These are phyloP conservation scores for Trissoscelio sp. DNA, from an alignment of 2,888 invertebrate genomes.

Conservation along the genomic window DNA sequence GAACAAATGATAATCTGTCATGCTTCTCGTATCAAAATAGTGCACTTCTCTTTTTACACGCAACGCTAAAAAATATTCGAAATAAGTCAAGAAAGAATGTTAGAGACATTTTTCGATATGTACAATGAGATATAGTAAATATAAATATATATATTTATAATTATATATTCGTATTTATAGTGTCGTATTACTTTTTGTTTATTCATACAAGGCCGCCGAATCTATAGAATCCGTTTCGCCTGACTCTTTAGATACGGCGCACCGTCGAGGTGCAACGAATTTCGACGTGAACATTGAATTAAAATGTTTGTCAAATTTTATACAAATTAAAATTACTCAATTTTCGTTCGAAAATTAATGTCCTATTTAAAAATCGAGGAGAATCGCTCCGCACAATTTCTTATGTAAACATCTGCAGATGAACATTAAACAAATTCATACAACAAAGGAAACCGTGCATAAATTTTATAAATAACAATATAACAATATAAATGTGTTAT, in stretches of 20 bases:
- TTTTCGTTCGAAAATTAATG: constrained; percentile 40
- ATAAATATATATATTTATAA: constrained; percentile 63
- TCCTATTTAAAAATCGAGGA: constrained; percentile 29
- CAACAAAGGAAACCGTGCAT: too few relatives aligned
- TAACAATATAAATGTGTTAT: constrained; percentile 22
- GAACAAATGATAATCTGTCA: constrained; percentile 3
- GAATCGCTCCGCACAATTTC: constrained; percentile 12
- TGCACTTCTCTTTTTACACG: constrained; percentile 34
- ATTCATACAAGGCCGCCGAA: constrained; percentile 43
- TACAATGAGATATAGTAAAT: constrained; percentile 80
- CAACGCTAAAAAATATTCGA: constrained; percentile 51
- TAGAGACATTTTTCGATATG: constrained; percentile 80
- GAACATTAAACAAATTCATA: constrained; percentile 19
- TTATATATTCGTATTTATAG: constrained; percentile 59
- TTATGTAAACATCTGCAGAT: background rate
- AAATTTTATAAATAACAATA: background rate
- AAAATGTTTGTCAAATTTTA: background rate
- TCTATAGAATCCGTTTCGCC: constrained; percentile 29
- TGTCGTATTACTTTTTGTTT: constrained; percentile 29
- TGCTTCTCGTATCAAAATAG: constrained; percentile 56
- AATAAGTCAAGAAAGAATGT: constrained; percentile 69
- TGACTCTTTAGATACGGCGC: constrained; percentile 26
- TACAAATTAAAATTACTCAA: background rate
- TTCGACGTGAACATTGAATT: constrained; percentile 9
- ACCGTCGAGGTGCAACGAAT: constrained; percentile 12